Evolutionary conservation across 2,113 vertebrate species (phyloP).

Genomic region (Cheilinus undulatus): DNA sequence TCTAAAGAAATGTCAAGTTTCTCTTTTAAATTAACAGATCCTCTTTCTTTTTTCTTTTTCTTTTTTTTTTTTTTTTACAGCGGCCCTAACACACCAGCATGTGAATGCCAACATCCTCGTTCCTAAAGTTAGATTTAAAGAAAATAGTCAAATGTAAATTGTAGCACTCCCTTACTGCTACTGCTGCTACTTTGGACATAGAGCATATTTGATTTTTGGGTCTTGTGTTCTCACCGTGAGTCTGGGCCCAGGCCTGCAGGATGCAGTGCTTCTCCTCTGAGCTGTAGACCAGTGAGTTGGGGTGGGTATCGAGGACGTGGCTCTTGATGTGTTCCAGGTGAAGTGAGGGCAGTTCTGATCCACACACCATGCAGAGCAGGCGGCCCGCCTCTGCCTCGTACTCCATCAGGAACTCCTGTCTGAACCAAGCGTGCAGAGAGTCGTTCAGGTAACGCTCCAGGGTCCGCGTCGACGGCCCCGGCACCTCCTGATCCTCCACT

Average conservation of each 20-base stretch:
- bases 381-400: conserved; percentile 88
- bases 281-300: conserved; percentile 88
- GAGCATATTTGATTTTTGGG: no score
- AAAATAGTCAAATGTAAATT: no score
- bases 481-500: conserved; percentile 48
- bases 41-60: no score
- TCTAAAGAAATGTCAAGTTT: no score
- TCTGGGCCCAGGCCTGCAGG: conserved; percentile 89
- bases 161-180: no score
- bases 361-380: conserved; percentile 92
- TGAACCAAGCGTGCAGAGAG: conserved; percentile 92
- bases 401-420: conserved; percentile 94
- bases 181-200: no score
- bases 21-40: no score
- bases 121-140: no score
- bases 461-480: conserved; percentile 61
- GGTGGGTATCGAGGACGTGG: conserved; percentile 90
- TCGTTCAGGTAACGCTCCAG: conserved; percentile 91
- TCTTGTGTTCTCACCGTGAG: conserved; percentile 67
- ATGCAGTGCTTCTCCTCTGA: conserved; percentile 89
- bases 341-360: conserved; percentile 86
- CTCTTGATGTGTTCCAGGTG: conserved; percentile 92
- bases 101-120: no score
- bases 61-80: no score
- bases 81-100: no score